Evolutionary conservation across 2,888 invertebrate species (phyloP), one percentile per base, ranked within the genome.

Genomic region (Polyommatus icarus): DNA sequence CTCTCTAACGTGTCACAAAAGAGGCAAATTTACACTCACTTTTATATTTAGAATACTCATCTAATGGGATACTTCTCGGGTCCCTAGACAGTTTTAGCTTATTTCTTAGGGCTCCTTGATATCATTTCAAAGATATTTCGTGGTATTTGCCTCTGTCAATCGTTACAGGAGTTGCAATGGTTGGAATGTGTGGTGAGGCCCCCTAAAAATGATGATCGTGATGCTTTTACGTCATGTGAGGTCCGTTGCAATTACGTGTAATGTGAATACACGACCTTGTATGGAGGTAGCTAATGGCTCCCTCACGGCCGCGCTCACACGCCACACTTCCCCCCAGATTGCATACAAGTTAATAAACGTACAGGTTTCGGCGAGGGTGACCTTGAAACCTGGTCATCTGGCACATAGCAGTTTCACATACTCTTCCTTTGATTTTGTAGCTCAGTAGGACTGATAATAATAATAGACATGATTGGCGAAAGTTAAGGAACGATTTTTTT

Each of bases 181-280:
- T 50, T 15, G 4, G 50, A 50, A 50, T 50, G 15, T 15, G 50
- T 50, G 15, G 40, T 57, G n/a, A 57, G n/a, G 0, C 10, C 10
- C 10, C 46, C 10, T 46, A 54, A 18, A 59, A 59, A 20, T 46
- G 73, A 73, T 73, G 46, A 73, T 46, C 10, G 0, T 73, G 24
- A 2, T 72, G 46, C 15, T 72, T 40, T 8, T 40, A 20, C 61
- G 3, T 29, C 18, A 67, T 6, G 29, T 32, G 67, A 67, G 18
- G 61, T 61, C 18, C 40, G 73, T 20, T 20, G 50, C 8, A 75
- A 54, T 75, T 75, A 75, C 50, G 46, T 54, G 29, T 50, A 18
- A 29, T 75, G 50, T 75, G 24, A 75, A 15, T 29, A 24, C 75
- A 54, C 50, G 54, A n/a, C 75, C 50, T 75, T 32, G 75, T 29